phyloP scores from a whole-genome alignment of 2,888 invertebrate genomes.

The Sminthurides aquaticus region DNA sequence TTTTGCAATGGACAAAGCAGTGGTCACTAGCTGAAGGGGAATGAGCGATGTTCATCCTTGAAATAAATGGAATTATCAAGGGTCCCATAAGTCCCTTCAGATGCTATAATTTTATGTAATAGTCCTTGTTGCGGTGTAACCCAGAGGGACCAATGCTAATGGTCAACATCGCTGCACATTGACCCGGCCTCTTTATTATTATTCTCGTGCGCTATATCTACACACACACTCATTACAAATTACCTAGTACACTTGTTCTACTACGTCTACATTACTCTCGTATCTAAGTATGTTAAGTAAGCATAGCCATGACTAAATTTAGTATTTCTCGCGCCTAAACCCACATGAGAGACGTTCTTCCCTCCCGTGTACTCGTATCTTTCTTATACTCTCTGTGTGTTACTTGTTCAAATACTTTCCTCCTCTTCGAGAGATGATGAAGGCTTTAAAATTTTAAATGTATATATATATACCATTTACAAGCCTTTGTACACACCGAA shows the following conservation, averaged over 20 bases:
- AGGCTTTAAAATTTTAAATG: not conserved
- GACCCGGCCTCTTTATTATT: slow-evolving; percentile 25
- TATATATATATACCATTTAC: not conserved
- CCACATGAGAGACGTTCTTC: too few species aligned
- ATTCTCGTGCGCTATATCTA: not conserved
- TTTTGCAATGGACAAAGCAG: too few species aligned
- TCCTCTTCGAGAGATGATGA: not conserved
- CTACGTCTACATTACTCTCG: not conserved
- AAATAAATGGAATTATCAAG: too few species aligned
- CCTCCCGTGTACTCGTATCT: not conserved
- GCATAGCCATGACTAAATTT: too few species aligned
- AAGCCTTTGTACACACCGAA: not conserved
- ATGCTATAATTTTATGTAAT: not conserved
- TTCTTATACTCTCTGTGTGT: not conserved
- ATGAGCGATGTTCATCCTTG: too few species aligned
- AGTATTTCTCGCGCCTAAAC: too few species aligned
- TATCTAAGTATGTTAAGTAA: not conserved
- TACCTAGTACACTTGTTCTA: not conserved
- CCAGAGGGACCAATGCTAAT: slow-evolving; percentile 25
- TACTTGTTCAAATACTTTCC: not conserved
- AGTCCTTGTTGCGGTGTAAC: not conserved
- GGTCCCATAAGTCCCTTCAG: not conserved
- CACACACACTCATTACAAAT: not conserved
- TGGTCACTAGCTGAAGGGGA: too few species aligned
- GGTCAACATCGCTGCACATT: slow-evolving; percentile 24